phyloP scores from a whole-genome alignment of 2,797 vertebrate genomes.

The Acrossocheilus wenchowensis region DNA sequence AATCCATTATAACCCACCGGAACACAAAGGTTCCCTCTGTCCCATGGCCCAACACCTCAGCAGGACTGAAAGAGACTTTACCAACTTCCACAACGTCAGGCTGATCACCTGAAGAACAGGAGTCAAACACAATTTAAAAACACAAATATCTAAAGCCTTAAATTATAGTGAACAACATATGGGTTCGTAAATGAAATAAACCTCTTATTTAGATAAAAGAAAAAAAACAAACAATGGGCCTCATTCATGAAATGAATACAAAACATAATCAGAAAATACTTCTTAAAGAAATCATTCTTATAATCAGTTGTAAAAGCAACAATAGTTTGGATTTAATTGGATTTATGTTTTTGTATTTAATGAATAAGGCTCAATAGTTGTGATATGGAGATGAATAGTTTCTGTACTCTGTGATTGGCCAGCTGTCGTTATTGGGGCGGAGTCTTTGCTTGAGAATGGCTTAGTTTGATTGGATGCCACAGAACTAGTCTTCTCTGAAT shows the following conservation, averaged over 20 bases:
- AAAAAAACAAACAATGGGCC: not conserved
- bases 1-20: conserved; percentile 50
- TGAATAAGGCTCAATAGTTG: not conserved
- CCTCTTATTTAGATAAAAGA: not conserved
- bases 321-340: not conserved
- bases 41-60: conserved; percentile 89
- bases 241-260: not conserved
- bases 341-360: not conserved
- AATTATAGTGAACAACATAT: not conserved
- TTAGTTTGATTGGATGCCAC: conserved; percentile 39
- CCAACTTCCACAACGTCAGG: conserved; percentile 82
- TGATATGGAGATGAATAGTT: not conserved
- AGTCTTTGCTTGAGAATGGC: conserved; percentile 61
- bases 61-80: conserved; percentile 90
- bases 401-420: conserved; percentile 47
- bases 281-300: not conserved
- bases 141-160: not conserved
- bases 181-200: not conserved
- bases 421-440: not conserved
- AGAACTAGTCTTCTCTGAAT: conserved; percentile 49
- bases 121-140: not conserved
- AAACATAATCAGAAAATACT: not conserved
- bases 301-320: not conserved
- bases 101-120: conserved; percentile 66
- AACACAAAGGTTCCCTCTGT: conserved; percentile 94